Evolutionary conservation across 2,888 invertebrate genomes (phyloP), one percentile per base, ranked within the genome.

Genomic region (Ganaspis brasiliensis): DNA sequence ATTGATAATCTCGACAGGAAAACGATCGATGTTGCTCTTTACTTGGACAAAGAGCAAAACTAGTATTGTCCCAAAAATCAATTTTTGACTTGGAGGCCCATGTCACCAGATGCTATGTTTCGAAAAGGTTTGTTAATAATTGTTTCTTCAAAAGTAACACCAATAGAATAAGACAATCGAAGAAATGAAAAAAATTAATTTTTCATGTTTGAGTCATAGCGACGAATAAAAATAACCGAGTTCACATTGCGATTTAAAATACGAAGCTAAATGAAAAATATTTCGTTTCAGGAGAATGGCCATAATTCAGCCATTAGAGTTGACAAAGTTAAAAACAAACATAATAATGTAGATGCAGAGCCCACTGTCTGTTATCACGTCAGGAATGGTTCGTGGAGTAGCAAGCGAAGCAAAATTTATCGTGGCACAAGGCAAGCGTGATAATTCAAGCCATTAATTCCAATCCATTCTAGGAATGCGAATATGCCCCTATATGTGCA

Each of bases 391-490:
- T 45, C 24, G 67, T 45, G 45, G 40, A 67, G 45, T 67, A 67
- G 40, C 40, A 24, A 67, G 75, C 70, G 73, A 73, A 75, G 56
- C 63, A 72, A 75, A 75, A 75, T 78, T 75, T 70, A 57, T 24
- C 56, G 31, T 24, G 26, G 55, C 61, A 57, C 73, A 71, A 75
- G 55, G 70, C 72, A 67, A 67, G 37, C 59, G n/a, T 49, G 35
- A 73, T 74, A 76, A 76, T 70, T 73, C 72, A 59, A 52, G 76
- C 74, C 76, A 73, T 74, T 79, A 76, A 76, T 76, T 74, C 21
- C 14, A 72, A 70, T 76, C 67, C 76, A 75, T 74, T 26, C 59
- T 31, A 73, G 75, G 72, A 77, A 75, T 73, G 35, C 52, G 63
- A 59, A 26, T 73, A 70, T 76, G 74, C 61, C 72, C 77, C 59